Percentiles rank a stretch among this genome's conserved stretches.
Evolutionary conservation across 1,140 invertebrate genomes (phyloP).

Genomic region (Aphidius gifuensis): DNA sequence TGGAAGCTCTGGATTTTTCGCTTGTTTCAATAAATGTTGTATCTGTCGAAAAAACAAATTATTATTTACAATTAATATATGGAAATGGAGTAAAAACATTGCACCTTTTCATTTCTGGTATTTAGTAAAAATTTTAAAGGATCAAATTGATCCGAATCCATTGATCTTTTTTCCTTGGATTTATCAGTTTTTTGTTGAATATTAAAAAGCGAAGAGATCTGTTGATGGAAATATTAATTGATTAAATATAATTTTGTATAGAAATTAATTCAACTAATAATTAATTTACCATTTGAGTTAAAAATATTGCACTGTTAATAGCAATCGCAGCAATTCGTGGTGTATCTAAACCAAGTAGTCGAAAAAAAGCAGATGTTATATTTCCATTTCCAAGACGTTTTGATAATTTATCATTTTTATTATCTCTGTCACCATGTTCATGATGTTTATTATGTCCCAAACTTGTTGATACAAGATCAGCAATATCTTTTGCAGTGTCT

Average conservation of each 20-base stretch:
- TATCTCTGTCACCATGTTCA: constrained; percentile 26
- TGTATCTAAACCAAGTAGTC: constrained; percentile 70
- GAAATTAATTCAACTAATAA: background rate
- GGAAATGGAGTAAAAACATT: background rate
- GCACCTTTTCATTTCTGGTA: constrained; percentile 40
- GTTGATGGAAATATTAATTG: constrained; percentile 11
- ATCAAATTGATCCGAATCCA: constrained; percentile 14
- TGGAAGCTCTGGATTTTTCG: constrained; percentile 62
- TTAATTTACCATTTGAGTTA: constrained; percentile 74
- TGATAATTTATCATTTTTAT: constrained; percentile 20
- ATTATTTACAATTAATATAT: background rate
- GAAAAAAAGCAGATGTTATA: constrained; percentile 64
- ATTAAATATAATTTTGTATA: background rate
- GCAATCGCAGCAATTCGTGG: constrained; percentile 74
- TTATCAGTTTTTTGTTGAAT: constrained; percentile 32
- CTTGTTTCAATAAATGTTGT: constrained; percentile 56
- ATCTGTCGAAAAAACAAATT: constrained; percentile 41
- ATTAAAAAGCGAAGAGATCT: constrained; percentile 9
- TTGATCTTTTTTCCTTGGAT: constrained; percentile 18
- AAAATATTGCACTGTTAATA: constrained; percentile 74
- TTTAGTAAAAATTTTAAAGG: constrained; percentile 36
- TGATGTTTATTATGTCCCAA: constrained; percentile 27
- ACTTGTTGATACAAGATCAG: constrained; percentile 46
- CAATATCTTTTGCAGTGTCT: constrained; percentile 46
- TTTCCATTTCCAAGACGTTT: constrained; percentile 36